phyloP scores from a whole-genome alignment of 2,797 vertebrate genomes.

The Mus caroli region DNA sequence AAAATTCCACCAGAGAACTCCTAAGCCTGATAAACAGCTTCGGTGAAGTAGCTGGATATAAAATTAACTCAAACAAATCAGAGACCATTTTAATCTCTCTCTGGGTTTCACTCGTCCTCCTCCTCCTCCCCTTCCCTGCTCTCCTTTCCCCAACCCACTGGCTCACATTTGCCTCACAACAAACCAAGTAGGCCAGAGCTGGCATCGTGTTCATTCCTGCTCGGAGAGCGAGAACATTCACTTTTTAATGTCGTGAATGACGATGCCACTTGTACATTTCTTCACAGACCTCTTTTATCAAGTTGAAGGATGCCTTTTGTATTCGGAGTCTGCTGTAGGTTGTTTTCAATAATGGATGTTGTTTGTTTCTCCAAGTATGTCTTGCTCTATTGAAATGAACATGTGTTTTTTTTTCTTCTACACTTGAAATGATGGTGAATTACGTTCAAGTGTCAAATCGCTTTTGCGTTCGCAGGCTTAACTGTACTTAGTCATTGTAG shows the following conservation, averaged over 20 bases:
- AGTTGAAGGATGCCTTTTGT: not conserved
- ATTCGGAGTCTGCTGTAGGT: not conserved
- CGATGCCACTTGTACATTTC: not conserved
- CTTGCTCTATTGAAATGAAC: not conserved
- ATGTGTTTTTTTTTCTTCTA: slow-evolving; percentile 14
- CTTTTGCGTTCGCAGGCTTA: not conserved
- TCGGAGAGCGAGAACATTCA: not conserved
- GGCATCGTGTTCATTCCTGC: not conserved
- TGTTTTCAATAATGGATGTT: not conserved
- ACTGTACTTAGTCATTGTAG: not conserved
- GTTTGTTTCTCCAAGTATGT: not conserved
- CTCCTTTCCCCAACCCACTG: not conserved
- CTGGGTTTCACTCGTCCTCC: not conserved
- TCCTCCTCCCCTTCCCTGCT: not conserved
- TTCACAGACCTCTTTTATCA: not conserved
- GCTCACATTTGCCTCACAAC: not conserved
- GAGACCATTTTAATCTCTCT: not conserved
- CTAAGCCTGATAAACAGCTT: too few relatives aligned
- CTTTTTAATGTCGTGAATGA: not conserved
- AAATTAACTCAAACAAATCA: too few relatives aligned
- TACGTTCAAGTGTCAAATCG: not conserved
- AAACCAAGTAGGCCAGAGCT: not conserved
- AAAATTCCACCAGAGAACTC: too few relatives aligned
- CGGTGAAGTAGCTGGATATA: too few relatives aligned
- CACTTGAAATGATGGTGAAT: not conserved